These are phyloP conservation scores for Ceratina calcarata DNA, from an alignment of 1,140 invertebrate species.

Conservation along the genomic window DNA sequence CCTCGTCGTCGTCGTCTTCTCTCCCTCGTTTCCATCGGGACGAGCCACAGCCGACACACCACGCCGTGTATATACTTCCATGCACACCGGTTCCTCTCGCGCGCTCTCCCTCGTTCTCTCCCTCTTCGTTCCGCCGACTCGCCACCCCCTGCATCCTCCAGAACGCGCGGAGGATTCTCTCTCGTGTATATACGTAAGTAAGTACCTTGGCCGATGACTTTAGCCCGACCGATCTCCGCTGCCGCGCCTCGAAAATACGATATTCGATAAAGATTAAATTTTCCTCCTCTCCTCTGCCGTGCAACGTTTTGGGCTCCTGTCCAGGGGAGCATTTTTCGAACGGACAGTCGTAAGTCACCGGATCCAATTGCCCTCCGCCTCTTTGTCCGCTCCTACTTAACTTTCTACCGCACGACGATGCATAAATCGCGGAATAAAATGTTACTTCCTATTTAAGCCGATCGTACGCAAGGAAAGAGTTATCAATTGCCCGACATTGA, in stretches of 20 bases:
- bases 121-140: slow-evolving; percentile 13
- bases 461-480: too few relatives aligned
- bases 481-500: too few relatives aligned
- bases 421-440: too few relatives aligned
- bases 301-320: too few relatives aligned
- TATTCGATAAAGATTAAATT: neutral
- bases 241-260: neutral
- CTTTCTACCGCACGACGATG: too few relatives aligned
- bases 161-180: slow-evolving; percentile 41
- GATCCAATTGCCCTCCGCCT: too few relatives aligned
- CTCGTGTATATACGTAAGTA: neutral
- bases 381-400: too few relatives aligned
- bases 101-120: neutral
- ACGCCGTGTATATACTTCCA: neutral
- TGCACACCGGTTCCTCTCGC: slow-evolving; percentile 17
- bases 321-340: too few relatives aligned
- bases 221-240: neutral
- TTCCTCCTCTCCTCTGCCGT: neutral
- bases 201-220: slow-evolving; percentile 34
- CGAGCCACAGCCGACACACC: neutral
- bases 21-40: slow-evolving; percentile 27
- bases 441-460: too few relatives aligned
- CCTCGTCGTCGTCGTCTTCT: neutral
- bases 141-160: slow-evolving; percentile 42
- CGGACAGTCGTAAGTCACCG: too few relatives aligned